phyloP scores from a whole-genome alignment of 2,113 vertebrate species.

The Thalassarche chlororhynchos region DNA sequence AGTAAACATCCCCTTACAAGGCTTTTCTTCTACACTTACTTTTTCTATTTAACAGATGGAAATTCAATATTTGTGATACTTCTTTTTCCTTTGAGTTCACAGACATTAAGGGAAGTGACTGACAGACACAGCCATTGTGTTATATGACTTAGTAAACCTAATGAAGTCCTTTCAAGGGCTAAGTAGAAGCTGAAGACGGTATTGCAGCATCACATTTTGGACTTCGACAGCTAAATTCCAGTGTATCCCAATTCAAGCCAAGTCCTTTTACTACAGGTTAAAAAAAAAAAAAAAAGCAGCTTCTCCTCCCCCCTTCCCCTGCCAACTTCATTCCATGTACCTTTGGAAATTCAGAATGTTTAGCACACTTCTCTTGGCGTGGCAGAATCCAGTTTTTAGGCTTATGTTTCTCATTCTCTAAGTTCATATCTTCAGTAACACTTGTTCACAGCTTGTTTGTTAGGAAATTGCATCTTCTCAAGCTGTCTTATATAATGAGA shows the following conservation, averaged over 20 bases:
- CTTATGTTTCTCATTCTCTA: not conserved
- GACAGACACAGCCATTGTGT: not conserved
- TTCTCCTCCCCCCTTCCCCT: rapidly evolving
- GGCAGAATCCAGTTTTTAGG: not conserved
- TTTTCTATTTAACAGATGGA: not conserved
- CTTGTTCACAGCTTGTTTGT: not conserved
- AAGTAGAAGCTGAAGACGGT: not conserved
- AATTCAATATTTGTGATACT: not conserved
- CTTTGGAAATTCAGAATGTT: not conserved
- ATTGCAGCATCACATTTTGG: not conserved
- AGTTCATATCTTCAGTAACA: not conserved
- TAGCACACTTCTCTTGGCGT: not conserved
- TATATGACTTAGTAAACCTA: not conserved
- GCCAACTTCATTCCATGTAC: not conserved
- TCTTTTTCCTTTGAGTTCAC: not conserved
- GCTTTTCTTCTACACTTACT: not conserved
- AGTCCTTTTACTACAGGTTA: not conserved
- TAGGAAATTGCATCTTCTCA: not conserved
- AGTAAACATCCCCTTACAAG: not conserved
- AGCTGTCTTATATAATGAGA: not conserved
- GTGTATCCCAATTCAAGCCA: not conserved
- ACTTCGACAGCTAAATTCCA: not conserved
- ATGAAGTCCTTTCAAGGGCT: not conserved
- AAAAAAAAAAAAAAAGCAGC: not conserved
- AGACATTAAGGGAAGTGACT: not conserved